Conservation (phyloP, 2,113 vertebrate species). For the Probosciger aterrimus region DNA sequence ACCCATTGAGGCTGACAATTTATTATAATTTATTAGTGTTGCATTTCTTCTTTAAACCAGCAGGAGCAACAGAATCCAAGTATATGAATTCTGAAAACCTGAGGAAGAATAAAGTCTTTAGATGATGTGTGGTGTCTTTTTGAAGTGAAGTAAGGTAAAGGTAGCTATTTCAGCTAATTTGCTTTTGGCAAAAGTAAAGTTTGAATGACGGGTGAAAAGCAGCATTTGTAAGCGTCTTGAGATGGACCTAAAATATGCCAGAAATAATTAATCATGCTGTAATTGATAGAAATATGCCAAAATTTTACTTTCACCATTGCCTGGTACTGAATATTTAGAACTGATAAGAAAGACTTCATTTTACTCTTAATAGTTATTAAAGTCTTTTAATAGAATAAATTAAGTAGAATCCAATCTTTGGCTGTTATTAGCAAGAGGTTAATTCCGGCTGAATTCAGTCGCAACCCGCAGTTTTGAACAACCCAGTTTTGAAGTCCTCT, state of each 20-base stretch:
- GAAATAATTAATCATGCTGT: background rate
- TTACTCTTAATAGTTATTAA: background rate
- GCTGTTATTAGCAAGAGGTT: background rate
- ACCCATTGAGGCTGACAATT: constrained; percentile 74
- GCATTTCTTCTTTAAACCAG: constrained; percentile 75
- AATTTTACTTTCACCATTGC: background rate
- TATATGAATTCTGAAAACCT: constrained; percentile 55
- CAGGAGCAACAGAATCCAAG: constrained; percentile 69
- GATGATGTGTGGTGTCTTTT: background rate
- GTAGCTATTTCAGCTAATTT: background rate
- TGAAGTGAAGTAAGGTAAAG: background rate
- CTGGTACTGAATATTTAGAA: background rate
- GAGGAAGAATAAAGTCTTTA: constrained; percentile 34
- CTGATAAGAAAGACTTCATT: background rate
- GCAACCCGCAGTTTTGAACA: background rate
- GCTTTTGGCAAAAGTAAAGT: background rate
- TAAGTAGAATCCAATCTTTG: background rate
- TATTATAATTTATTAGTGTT: constrained; percentile 78
- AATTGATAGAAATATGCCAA: background rate
- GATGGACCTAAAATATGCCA: background rate
- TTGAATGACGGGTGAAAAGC: background rate
- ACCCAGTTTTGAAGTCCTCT: background rate
- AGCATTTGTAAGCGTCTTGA: background rate
- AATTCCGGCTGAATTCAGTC: background rate
- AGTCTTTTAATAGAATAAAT: background rate